Evolutionary conservation across 2,113 vertebrate genomes (phyloP), one percentile per base, ranked within the genome.

Genomic region (Phaethornis superciliosus): DNA sequence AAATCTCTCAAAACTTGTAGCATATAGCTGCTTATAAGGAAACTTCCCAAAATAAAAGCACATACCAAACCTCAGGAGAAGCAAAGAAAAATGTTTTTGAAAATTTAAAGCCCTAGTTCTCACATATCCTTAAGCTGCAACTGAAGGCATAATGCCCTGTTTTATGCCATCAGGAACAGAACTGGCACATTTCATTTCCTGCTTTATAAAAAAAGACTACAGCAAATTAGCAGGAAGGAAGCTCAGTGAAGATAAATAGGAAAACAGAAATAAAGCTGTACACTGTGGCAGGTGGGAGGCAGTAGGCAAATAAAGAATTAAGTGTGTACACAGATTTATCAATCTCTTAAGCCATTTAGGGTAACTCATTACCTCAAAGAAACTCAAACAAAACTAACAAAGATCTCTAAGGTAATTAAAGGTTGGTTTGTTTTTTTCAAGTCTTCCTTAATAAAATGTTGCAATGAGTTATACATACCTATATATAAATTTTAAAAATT

Each of bases 111-210:
- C 15, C 74, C 24, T 55, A 24, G 47, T 83, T 92, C 37, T 75
- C 7, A 47, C 9, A 6, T 14, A 26, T 13, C 14, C 40, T 75
- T 47, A 55, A 55, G 47, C n/a, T 68, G 65, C n/a, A 91, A 78
- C 56, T 60, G 40, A 81, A 75, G 81, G 51, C 76, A 51, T 5
- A 30, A 27, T 63, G 37, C 55, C 46, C 63, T 67, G 40, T 42
- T 30, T 58, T 33, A 68, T 7, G 40, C 46, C 72, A 67, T 27
- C 17, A 28, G 62, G 44, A 90, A 75, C 21, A 85, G 46, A 82
- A 95, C 54, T 40, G 64, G 54, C 52, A 82, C 54, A 52, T 72
- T 91, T 72, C 18, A 94, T 67, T 95, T 95, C 84, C 86, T 52
- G 49, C 33, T 78, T 70, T 80, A 81, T 33, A 75, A 88, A 85